A percentile compares a stretch with the other conserved stretches of the same genome.
phyloP scores from a whole-genome alignment of 2,888 invertebrate species.

The Mythimna ferrago region DNA sequence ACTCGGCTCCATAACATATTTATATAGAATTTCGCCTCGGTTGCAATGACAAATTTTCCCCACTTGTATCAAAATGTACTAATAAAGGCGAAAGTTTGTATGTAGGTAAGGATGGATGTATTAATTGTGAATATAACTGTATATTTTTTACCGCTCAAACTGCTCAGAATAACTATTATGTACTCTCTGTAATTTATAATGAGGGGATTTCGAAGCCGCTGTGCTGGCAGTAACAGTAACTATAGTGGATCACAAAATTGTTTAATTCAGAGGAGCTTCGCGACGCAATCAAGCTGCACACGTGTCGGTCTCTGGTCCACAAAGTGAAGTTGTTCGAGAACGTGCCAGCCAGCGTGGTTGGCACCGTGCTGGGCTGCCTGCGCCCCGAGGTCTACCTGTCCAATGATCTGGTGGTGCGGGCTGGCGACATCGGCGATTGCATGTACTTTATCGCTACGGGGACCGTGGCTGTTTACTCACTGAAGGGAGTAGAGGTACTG shows the following conservation, averaged over 20 bases:
- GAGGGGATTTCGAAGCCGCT: no score
- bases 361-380: slow-evolving; percentile 88
- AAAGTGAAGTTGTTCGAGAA: slow-evolving; percentile 90
- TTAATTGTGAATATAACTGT: no score
- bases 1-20: no score
- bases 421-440: slow-evolving; percentile 90
- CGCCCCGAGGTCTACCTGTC: slow-evolving; percentile 91
- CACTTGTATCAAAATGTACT: no score
- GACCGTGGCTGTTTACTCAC: slow-evolving; percentile 91
- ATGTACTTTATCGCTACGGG: slow-evolving; percentile 92
- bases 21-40: no score
- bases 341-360: slow-evolving; percentile 85
- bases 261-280: slow-evolving; percentile 81
- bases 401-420: slow-evolving; percentile 91
- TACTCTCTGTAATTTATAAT: no score
- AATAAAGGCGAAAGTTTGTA: no score
- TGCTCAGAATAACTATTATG: no score
- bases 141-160: no score
- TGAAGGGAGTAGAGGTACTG: slow-evolving; percentile 91
- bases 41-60: no score
- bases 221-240: background rate
- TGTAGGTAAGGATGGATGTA: no score
- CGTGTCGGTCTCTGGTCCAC: slow-evolving; percentile 89
- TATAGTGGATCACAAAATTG: background rate
- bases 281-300: slow-evolving; percentile 89